Evolutionary conservation across 1,140 invertebrate genomes (phyloP).

Genomic region (Capitella teleta): DNA sequence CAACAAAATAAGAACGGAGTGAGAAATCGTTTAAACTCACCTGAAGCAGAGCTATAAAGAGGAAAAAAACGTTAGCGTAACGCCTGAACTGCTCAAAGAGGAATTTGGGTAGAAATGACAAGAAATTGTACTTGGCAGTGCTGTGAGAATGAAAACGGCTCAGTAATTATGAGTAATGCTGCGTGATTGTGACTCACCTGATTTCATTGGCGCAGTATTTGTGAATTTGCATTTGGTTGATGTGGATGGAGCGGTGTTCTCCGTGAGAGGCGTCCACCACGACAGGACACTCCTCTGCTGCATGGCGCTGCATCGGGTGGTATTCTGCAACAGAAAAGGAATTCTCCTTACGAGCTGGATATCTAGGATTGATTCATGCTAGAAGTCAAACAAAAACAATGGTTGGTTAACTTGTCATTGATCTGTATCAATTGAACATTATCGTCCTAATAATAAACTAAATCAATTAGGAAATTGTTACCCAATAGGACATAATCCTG

Average conservation of each 20-base stretch:
- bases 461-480: too few species aligned
- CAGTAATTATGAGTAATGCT: too few species aligned
- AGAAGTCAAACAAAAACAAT: too few species aligned
- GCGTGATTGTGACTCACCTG: too few species aligned
- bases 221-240: constrained; percentile 61
- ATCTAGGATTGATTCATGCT: too few species aligned
- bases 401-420: too few species aligned
- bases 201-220: constrained; percentile 61
- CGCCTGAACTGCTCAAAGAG: constrained; percentile 94
- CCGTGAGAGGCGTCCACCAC: constrained; percentile 24
- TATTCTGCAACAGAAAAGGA: constrained; percentile 22
- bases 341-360: neutral
- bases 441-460: too few species aligned
- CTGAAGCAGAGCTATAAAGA: constrained; percentile 75
- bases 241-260: constrained; percentile 65
- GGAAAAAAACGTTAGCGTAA: constrained; percentile 96
- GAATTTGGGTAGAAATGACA: constrained; percentile 93
- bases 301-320: constrained; percentile 46
- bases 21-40: constrained; percentile 15
- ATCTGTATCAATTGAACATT: too few species aligned
- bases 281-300: constrained; percentile 47
- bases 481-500: too few species aligned
- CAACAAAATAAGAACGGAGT: neutral
- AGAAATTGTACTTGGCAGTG: constrained; percentile 90
- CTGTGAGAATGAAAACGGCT: constrained; percentile 23